Evolutionary conservation across 2,797 vertebrate species (phyloP).

Genomic region (Tadarida brasiliensis): DNA sequence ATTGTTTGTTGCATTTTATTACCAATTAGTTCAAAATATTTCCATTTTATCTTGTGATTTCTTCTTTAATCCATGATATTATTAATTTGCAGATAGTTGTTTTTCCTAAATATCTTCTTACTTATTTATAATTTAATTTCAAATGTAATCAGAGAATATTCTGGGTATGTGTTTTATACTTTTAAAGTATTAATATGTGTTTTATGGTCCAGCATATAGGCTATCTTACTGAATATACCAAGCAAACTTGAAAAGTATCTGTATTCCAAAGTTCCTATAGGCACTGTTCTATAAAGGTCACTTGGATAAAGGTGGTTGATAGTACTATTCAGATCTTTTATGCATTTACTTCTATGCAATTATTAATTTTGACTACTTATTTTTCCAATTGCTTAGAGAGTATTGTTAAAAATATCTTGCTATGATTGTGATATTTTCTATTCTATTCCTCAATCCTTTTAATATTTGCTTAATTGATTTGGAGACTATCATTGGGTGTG

Average conservation of each 20-base stretch:
- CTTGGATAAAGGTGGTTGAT: not conserved
- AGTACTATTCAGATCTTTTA: not conserved
- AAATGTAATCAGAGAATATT: not conserved
- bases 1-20: not conserved
- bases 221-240: not conserved
- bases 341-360: not conserved
- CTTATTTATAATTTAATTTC: slow-evolving; percentile 24
- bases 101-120: not conserved
- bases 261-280: not conserved
- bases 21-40: not conserved
- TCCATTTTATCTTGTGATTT: not conserved
- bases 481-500: not conserved
- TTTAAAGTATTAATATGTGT: not conserved
- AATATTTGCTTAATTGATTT: not conserved
- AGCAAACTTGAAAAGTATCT: not conserved
- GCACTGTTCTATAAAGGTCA: not conserved
- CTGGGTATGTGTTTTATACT: not conserved
- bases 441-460: not conserved
- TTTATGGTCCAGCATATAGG: not conserved
- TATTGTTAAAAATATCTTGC: not conserved
- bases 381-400: not conserved
- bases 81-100: not conserved
- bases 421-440: not conserved
- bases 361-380: not conserved
- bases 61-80: not conserved